These are phyloP conservation scores for Clitarchus hookeri DNA, from an alignment of 2,888 invertebrate genomes.

Conservation along the genomic window DNA sequence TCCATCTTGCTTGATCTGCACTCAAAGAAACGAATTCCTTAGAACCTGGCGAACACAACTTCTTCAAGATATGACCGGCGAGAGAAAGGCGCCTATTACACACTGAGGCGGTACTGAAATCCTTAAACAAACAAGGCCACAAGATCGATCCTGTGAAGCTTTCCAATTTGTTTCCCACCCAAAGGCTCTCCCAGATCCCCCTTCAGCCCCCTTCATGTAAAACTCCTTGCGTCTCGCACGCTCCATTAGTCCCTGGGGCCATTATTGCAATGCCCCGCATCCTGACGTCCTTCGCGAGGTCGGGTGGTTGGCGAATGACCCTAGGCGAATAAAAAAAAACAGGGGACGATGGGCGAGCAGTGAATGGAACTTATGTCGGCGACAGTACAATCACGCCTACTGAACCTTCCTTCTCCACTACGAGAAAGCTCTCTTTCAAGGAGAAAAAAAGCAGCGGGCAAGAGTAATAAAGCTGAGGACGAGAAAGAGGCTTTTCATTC, in stretches of 20 bases:
- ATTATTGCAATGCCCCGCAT: neutral
- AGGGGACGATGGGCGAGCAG: neutral
- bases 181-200: neutral
- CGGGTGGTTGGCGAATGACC: neutral
- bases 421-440: neutral
- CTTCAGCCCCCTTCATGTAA: no score
- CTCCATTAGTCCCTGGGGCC: neutral
- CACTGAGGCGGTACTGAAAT: no score
- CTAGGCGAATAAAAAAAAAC: neutral
- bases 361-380: neutral
- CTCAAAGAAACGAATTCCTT: no score
- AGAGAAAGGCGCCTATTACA: no score
- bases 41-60: no score
- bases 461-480: neutral
- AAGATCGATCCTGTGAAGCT: neutral
- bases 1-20: no score
- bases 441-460: neutral
- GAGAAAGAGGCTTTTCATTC: slow-evolving; percentile 1
- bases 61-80: no score
- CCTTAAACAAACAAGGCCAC: neutral
- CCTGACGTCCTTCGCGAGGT: neutral
- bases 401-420: neutral
- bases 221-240: neutral
- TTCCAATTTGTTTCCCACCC: neutral
- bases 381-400: neutral